These are phyloP conservation scores for Amblyteles armatorius DNA, from an alignment of 2,888 invertebrate species.

Conservation along the genomic window DNA sequence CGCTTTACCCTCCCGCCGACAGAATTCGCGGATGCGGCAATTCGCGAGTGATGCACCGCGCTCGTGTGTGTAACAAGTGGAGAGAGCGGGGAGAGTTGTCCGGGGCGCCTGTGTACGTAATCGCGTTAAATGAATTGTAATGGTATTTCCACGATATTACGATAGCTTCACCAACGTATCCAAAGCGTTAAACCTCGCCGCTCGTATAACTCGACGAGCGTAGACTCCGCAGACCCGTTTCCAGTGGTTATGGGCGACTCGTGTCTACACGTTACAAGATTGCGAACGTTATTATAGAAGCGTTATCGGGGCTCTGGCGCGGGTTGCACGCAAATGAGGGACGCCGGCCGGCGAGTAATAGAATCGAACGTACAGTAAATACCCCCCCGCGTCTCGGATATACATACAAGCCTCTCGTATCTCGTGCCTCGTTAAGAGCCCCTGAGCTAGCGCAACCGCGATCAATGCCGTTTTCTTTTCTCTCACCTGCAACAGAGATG, in stretches of 20 bases:
- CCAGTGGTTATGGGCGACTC: slow-evolving; percentile 30
- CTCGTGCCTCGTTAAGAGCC: slow-evolving; percentile 51
- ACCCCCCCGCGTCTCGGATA: slow-evolving; percentile 6
- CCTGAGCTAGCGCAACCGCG: slow-evolving; percentile 30
- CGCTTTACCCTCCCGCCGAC: slow-evolving; percentile 32
- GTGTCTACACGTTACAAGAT: slow-evolving; percentile 51
- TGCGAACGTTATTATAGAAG: slow-evolving; percentile 23
- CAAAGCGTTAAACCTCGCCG: slow-evolving; percentile 26
- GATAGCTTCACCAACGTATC: background rate
- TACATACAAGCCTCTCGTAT: slow-evolving; percentile 24
- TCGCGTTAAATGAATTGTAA: slow-evolving; percentile 74
- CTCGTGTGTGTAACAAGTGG: slow-evolving; percentile 58
- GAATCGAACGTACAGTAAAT: slow-evolving; percentile 50
- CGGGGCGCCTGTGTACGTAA: slow-evolving; percentile 71
- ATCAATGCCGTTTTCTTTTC: slow-evolving; percentile 58
- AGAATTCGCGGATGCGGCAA: slow-evolving; percentile 54
- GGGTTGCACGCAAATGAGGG: slow-evolving; percentile 59
- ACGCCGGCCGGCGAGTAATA: slow-evolving; percentile 46
- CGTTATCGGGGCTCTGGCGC: slow-evolving; percentile 50
- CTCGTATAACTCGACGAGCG: slow-evolving; percentile 54
- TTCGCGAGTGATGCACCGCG: slow-evolving; percentile 37
- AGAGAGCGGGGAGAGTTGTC: slow-evolving; percentile 47
- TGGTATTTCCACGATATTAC: slow-evolving; percentile 70
- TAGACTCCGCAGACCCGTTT: background rate
- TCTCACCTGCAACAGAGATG: slow-evolving; percentile 55